These are phyloP conservation scores for Holothuria scabra DNA, from an alignment of 53 echinoderm and acorn worm genomes.

Conservation along the genomic window DNA sequence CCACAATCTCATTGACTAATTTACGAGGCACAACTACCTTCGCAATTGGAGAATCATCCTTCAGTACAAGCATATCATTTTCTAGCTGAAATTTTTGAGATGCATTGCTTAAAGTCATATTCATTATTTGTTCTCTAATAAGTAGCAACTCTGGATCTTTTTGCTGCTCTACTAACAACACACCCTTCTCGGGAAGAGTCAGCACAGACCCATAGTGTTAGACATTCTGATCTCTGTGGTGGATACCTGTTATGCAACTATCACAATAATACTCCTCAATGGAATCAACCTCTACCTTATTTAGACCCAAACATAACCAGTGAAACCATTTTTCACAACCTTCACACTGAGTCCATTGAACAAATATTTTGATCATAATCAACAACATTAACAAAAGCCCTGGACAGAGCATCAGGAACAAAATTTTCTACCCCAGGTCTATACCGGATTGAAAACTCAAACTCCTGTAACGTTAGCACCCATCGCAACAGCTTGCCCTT, in stretches of 20 bases:
- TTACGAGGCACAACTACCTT: no score
- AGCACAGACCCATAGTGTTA: no score
- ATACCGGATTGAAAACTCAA: conserved; percentile 43
- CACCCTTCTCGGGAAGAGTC: no score
- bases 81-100: no score
- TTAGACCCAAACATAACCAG: conserved; percentile 3
- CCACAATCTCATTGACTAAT: no score
- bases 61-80: no score
- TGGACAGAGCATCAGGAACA: conserved; percentile 26
- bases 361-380: conserved; percentile 28
- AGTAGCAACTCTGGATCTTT: no score
- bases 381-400: conserved; percentile 3
- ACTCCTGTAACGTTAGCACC: not conserved
- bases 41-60: no score
- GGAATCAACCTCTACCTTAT: not conserved
- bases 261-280: not conserved
- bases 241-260: not conserved
- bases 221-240: no score
- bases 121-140: no score
- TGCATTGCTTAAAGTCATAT: no score
- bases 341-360: conserved; percentile 18
- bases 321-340: conserved; percentile 33
- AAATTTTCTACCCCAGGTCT: conserved; percentile 35
- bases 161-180: no score
- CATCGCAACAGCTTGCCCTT: conserved; percentile 45